Evolutionary conservation across 2,888 invertebrate species (phyloP), one percentile per base, ranked within the genome.

Genomic region (Brachylomia viminalis): DNA sequence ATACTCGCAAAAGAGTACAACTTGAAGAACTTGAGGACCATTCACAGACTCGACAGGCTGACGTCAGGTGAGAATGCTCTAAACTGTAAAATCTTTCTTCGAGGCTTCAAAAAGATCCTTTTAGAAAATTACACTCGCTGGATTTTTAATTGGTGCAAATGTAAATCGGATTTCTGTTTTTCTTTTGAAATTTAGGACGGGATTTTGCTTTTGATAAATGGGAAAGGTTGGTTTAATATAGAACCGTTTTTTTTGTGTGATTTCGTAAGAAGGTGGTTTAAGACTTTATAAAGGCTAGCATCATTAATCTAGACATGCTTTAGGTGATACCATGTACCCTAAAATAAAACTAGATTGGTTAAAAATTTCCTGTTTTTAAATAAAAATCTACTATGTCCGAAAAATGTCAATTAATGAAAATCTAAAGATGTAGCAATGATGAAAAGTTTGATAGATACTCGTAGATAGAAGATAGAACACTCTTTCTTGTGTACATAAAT

Each of bases 1-100:
- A 99, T 99, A 91, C 97, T 99, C 91, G 99, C 99, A 88, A 99
- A 99, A 96, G 99, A 99, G 95, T 98, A 99, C 95, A 99, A 99
- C 95, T 97, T 99, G 95, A 98, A 98, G 95, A 99, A 99, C 93
- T 97, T 99, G 86, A 97, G 99, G 93, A 99, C 99, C 87, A 98
- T 99, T 90, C 99, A 99, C 97, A 97, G 99, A 91, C 97, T 99
- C 92, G 99, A 99, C 97, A 97, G 99, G 92, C 97, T 99, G 92
- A 99, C 99, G 59, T 99, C 99, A 91, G 99, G 99, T 88, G 95
- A 92, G 83, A 80, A 64, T 38, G 54, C 73, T 72, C 58, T 72
- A 71, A 78, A 72, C 59, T 77, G 67, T 47, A 49, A 72, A 80
- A 77, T 77, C 58, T 81, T 72, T 76, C 59, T 69, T 38, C 33